These are phyloP conservation scores for Plotosus lineatus DNA, from an alignment of 2,113 vertebrate genomes.

Conservation along the genomic window DNA sequence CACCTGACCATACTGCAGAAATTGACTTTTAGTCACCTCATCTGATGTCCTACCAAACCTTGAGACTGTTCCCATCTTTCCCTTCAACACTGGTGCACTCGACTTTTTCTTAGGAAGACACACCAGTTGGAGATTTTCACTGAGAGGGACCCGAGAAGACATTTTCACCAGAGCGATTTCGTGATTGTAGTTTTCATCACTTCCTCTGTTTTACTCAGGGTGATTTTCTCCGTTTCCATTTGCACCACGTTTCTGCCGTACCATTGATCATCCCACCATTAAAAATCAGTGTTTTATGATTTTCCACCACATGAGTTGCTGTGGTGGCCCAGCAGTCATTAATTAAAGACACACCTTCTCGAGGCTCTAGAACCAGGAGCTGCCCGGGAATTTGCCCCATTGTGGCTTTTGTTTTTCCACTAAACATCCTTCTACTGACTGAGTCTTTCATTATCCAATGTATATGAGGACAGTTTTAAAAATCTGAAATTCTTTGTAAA, in stretches of 20 bases:
- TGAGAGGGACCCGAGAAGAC: conserved; percentile 71
- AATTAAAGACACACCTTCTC: conserved; percentile 82
- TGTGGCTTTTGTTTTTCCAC: conserved; percentile 67
- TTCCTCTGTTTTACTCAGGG: conserved; percentile 77
- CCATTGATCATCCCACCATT: conserved; percentile 60
- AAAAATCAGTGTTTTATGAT: accelerated
- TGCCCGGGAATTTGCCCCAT: conserved; percentile 88
- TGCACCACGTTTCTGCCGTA: accelerated
- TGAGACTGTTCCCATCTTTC: conserved; percentile 77
- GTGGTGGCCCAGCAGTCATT: conserved; percentile 88
- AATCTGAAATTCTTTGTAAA: too few relatives aligned
- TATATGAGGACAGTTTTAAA: too few relatives aligned
- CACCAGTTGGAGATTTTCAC: conserved; percentile 76
- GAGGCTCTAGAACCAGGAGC: conserved; percentile 58
- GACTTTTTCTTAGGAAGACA: conserved; percentile 77
- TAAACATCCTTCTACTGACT: conserved; percentile 68
- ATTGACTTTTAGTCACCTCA: neutral
- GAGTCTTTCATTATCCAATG: conserved; percentile 64
- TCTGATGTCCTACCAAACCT: conserved; percentile 81
- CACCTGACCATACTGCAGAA: conserved; percentile 71
- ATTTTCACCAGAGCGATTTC: conserved; percentile 89
- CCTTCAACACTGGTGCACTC: conserved; percentile 31
- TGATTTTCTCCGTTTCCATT: conserved; percentile 73
- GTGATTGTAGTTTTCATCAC: conserved; percentile 76
- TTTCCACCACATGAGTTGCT: conserved; percentile 80